These are phyloP conservation scores for Lepus europaeus DNA, from an alignment of 2,113 vertebrate species.

Conservation along the genomic window DNA sequence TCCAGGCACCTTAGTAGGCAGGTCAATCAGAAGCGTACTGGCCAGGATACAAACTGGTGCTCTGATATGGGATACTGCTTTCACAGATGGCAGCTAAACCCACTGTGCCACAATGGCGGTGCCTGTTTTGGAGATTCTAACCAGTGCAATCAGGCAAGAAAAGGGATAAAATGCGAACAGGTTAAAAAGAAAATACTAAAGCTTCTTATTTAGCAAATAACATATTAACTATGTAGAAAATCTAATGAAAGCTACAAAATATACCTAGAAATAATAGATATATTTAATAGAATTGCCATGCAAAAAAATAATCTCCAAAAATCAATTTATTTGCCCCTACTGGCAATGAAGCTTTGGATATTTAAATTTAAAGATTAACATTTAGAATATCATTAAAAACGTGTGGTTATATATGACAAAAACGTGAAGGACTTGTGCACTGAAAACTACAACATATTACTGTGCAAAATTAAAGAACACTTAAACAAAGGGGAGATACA, in stretches of 20 bases:
- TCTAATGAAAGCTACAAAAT: slow-evolving; percentile 4
- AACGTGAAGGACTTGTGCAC: background rate
- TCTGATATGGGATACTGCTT: no score
- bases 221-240: background rate
- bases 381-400: background rate
- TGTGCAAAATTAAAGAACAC: background rate
- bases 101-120: no score
- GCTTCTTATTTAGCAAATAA: background rate
- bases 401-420: background rate
- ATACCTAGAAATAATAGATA: background rate
- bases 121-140: background rate
- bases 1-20: no score
- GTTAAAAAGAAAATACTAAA: background rate
- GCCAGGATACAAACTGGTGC: no score
- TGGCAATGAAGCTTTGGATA: background rate
- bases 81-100: no score
- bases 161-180: background rate
- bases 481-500: background rate
- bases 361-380: slow-evolving; percentile 24
- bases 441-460: background rate
- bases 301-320: background rate
- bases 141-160: background rate
- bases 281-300: background rate
- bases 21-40: no score
- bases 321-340: background rate